Percentiles rank a stretch among this genome's conserved stretches.
phyloP scores from a whole-genome alignment of 1,140 invertebrate genomes.

The Rhagoletis pomonella region DNA sequence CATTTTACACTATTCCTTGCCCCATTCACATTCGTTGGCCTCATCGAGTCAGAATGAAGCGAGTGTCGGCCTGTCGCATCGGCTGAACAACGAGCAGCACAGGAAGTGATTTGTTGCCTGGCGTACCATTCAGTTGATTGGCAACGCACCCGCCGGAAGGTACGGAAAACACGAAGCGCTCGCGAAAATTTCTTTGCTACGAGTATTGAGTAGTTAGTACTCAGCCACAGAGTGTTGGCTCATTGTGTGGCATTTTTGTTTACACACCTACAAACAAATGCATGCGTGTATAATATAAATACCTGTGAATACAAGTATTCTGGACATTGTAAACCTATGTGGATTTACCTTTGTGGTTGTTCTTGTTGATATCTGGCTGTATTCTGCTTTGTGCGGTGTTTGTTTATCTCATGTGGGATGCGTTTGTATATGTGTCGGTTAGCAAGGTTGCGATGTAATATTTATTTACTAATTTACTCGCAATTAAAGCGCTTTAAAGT shows the following conservation, averaged over 20 bases:
- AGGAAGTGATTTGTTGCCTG: constrained; percentile 58
- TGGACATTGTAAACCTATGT: background rate
- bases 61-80: constrained; percentile 20
- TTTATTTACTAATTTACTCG: background rate
- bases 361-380: background rate
- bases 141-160: constrained; percentile 74
- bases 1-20: background rate
- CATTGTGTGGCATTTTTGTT: background rate
- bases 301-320: background rate
- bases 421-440: background rate
- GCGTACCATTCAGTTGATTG: constrained; percentile 68
- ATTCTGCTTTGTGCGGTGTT: background rate
- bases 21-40: background rate
- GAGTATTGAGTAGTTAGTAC: background rate
- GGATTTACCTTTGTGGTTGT: background rate
- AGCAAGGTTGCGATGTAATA: background rate
- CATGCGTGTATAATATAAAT: background rate
- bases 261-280: background rate
- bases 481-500: constrained; percentile 8
- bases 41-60: background rate
- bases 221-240: too few relatives aligned
- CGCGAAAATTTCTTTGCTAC: constrained; percentile 27
- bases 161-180: constrained; percentile 54
- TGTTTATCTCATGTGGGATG: background rate
- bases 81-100: constrained; percentile 12